A percentile compares a stretch with the other conserved stretches of the same genome.
Evolutionary conservation across 2,113 vertebrate species (phyloP).

Genomic region (Festucalex cinctus): DNA sequence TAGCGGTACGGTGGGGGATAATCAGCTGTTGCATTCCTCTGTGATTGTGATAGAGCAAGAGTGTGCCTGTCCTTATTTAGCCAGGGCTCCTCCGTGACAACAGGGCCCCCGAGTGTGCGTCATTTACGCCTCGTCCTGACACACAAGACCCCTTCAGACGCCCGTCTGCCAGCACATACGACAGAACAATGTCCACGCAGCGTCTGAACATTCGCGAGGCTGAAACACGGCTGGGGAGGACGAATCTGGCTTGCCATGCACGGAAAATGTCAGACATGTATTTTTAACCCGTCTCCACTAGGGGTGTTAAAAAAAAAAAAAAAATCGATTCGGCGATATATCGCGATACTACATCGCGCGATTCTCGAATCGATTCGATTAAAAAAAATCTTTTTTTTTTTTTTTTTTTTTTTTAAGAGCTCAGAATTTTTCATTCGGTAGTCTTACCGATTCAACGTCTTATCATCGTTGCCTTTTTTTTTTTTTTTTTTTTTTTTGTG

Average conservation of each 20-base stretch:
- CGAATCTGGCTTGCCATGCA: conserved; percentile 39
- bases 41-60: conserved; percentile 76
- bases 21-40: conserved; percentile 82
- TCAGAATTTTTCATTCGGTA: too few species aligned
- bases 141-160: conserved; percentile 52
- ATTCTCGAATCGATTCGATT: too few species aligned
- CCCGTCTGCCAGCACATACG: conserved; percentile 29
- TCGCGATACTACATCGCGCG: too few species aligned
- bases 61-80: conserved; percentile 86
- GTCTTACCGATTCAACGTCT: too few species aligned
- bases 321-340: too few species aligned
- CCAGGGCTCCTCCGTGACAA: conserved; percentile 78
- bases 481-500: too few species aligned
- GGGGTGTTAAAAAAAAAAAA: too few species aligned
- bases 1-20: conserved; percentile 29
- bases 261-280: conserved; percentile 47
- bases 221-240: conserved; percentile 29
- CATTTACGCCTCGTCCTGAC: conserved; percentile 76
- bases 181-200: conserved; percentile 53
- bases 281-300: conserved; percentile 60
- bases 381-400: too few species aligned
- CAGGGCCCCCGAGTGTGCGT: conserved; percentile 68
- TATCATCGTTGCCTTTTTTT: too few species aligned
- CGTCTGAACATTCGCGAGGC: conserved; percentile 45
- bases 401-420: too few species aligned